Evolutionary conservation across 2,888 invertebrate genomes (phyloP).

Genomic region (Laothoe populi): DNA sequence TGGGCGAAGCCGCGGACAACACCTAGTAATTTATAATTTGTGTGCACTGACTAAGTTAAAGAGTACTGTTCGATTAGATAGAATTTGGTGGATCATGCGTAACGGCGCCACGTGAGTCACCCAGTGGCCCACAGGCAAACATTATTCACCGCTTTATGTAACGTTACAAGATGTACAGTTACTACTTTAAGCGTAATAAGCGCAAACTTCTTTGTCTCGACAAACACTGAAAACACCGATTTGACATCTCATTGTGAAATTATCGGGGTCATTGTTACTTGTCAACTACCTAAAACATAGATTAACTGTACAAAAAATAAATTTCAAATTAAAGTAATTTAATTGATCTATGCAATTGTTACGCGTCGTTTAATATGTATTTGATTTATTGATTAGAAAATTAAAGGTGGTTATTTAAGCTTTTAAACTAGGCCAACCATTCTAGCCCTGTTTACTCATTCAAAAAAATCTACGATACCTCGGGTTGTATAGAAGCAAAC

Average conservation of each 20-base stretch:
- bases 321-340: background rate
- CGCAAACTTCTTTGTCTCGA: conserved; percentile 59
- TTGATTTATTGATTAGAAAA: too few species aligned
- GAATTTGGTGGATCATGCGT: conserved; percentile 31
- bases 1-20: too few species aligned
- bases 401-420: too few species aligned
- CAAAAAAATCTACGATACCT: too few species aligned
- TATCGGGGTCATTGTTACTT: conserved; percentile 61
- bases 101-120: conserved; percentile 64
- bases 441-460: too few species aligned
- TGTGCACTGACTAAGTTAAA: background rate
- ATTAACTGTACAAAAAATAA: conserved; percentile 36
- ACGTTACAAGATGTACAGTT: conserved; percentile 75
- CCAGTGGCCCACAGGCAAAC: conserved; percentile 42
- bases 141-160: conserved; percentile 67
- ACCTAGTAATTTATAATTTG: too few species aligned
- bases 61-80: conserved; percentile 11
- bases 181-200: conserved; percentile 56
- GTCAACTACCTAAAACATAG: conserved; percentile 28
- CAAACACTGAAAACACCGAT: conserved; percentile 55
- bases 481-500: too few species aligned
- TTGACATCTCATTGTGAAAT: conserved; percentile 51
- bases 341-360: too few species aligned
- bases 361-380: too few species aligned
- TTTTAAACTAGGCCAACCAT: too few species aligned